Evolutionary conservation across 1,140 invertebrate genomes (phyloP), one percentile per base, ranked within the genome.

Genomic region (Drosophila ohnishii): DNA sequence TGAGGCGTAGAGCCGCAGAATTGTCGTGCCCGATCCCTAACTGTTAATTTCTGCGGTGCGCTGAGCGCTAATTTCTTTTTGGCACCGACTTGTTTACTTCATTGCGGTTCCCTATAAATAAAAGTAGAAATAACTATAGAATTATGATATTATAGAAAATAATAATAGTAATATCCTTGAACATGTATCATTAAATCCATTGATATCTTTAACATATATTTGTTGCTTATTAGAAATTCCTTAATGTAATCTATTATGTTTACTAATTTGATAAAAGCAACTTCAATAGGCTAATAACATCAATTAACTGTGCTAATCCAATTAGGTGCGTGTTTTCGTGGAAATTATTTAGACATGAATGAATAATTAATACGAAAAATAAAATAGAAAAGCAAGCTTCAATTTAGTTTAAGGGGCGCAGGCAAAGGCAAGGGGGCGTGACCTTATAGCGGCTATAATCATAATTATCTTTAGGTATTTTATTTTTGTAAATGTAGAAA

Each of bases 21-120:
- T 30, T 8, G 28, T 58, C 67, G 67, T 71, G 67, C 22, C 10
- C n/a, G 44, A 25, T 42, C 10, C 10, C 6, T 30, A 25, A 40
- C 50, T 40, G 65, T 71, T 59, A 59, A 72, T 71, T 59, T 71
- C 13, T 71, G 51, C 30, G 65, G 65, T 53, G 30, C 19, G 30
- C 25, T 40, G 5, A 11, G 42, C 28, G 65, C 37, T 69, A 69
- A 69, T 69, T 66, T 69, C 22, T 25, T 32, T 45, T 45, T 53
- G 37, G 22, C 65, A 69, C 30, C n/a, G 22, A 69, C 3, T 67
- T 67, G 30, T 65, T 67, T 51, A 65, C 61, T 25, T 10, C 34
- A 63, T 19, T 44, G 60, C 25, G 45, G 37, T 50, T 34, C 40
- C 22, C n/a, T 35, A 25, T 14, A 22, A 19, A 35, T 5, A 11